These are phyloP conservation scores for Tapirus terrestris DNA, from an alignment of 2,113 vertebrate genomes.

Conservation along the genomic window DNA sequence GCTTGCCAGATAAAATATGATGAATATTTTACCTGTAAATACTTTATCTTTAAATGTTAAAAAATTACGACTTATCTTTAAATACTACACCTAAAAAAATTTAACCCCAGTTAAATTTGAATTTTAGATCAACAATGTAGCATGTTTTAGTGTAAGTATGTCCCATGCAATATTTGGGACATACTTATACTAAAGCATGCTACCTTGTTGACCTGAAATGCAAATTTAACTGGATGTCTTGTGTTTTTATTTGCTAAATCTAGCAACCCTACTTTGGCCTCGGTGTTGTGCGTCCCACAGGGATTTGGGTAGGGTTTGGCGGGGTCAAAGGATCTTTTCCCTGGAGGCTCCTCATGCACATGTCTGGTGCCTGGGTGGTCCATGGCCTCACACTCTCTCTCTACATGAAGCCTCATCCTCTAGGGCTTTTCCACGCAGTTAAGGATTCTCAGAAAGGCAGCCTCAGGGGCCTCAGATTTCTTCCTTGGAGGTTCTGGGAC, in stretches of 20 bases:
- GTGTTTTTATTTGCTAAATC: not conserved
- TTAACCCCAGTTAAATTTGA: not conserved
- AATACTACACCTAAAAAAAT: not conserved
- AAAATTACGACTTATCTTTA: not conserved
- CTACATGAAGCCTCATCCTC: not conserved
- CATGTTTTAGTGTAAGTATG: not conserved
- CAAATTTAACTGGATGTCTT: not conserved
- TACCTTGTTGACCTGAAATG: not conserved
- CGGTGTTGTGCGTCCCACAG: not conserved
- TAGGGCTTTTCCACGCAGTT: not conserved
- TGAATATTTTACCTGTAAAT: not conserved
- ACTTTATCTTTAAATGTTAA: not conserved
- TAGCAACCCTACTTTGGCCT: not conserved
- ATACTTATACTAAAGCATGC: not conserved
- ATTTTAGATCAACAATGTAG: not conserved
- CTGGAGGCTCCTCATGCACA: fast-evolving
- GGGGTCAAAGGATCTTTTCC: not conserved
- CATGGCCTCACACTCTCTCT: fast-evolving
- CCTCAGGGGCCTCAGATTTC: not conserved
- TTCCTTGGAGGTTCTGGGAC: not conserved
- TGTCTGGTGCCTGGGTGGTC: not conserved
- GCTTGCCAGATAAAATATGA: not conserved
- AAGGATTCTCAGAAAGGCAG: not conserved
- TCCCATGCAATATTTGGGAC: not conserved
- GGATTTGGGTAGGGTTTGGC: not conserved